These are phyloP conservation scores for Sus cebifrons DNA, from an alignment of 2,797 vertebrate species.

Conservation along the genomic window DNA sequence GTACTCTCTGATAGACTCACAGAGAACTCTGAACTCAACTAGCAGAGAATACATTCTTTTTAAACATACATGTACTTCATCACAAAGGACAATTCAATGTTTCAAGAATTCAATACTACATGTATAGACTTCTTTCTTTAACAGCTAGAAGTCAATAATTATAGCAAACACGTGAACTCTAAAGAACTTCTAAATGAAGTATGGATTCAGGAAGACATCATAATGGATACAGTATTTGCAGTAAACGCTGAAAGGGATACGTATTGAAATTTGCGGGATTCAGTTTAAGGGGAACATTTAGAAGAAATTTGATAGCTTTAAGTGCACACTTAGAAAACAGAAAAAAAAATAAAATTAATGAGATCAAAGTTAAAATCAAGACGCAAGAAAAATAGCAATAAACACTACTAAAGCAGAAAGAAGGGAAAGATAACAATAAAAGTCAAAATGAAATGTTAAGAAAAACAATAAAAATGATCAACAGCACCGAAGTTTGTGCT, in stretches of 20 bases:
- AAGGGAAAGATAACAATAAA: not conserved
- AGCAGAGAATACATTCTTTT: not conserved
- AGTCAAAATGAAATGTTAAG: slow-evolving; percentile 19
- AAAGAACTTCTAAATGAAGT: not conserved
- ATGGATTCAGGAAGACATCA: not conserved
- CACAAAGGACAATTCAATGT: not conserved
- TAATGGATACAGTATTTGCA: not conserved
- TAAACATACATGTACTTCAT: not conserved
- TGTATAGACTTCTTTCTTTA: not conserved
- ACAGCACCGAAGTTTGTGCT: not conserved
- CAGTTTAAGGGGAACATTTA: not conserved
- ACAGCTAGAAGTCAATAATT: not conserved
- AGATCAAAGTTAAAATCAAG: not conserved
- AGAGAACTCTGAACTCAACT: not conserved
- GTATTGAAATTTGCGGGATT: not conserved
- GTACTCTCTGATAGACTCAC: no score
- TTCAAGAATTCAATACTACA: not conserved
- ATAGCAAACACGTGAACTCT: not conserved
- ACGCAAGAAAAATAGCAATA: not conserved
- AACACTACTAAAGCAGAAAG: not conserved
- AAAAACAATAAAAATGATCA: not conserved
- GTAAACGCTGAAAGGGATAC: not conserved
- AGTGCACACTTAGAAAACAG: not conserved
- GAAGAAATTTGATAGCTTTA: not conserved
- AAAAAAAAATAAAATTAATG: not conserved